phyloP scores from a whole-genome alignment of 2,888 invertebrate species.

The Arenicola marina region DNA sequence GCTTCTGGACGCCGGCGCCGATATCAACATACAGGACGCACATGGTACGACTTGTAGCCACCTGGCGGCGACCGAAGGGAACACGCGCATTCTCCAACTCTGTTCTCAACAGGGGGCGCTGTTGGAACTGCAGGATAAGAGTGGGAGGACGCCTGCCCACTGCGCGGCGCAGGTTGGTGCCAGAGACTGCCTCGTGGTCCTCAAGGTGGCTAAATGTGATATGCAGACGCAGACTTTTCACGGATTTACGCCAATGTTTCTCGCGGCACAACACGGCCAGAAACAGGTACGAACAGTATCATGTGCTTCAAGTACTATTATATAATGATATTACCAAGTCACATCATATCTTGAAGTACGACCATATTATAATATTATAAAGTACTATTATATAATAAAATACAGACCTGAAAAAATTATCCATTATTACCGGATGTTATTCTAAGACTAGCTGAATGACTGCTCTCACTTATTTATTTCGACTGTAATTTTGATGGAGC shows the following conservation, averaged over 20 bases:
- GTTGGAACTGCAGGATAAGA: constrained; percentile 15
- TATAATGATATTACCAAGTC: too few relatives aligned
- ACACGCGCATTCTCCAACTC: constrained; percentile 16
- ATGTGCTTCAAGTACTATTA: too few relatives aligned
- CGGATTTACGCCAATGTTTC: constrained; percentile 27
- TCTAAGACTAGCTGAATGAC: too few relatives aligned
- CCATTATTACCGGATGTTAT: too few relatives aligned
- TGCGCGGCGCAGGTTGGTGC: constrained; percentile 24
- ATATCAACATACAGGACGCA: constrained; percentile 22
- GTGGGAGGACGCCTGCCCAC: constrained; percentile 25
- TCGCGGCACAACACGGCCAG: constrained; percentile 31
- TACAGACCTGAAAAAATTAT: too few relatives aligned
- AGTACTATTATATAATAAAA: too few relatives aligned
- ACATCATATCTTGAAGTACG: too few relatives aligned
- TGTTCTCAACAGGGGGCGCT: constrained; percentile 12
- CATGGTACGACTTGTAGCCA: constrained; percentile 19
- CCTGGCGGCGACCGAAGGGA: constrained; percentile 12
- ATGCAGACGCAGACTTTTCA: constrained; percentile 25
- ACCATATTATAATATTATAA: too few relatives aligned
- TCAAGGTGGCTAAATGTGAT: constrained; percentile 20
- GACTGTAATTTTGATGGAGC: too few relatives aligned
- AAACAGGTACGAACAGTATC: too few relatives aligned
- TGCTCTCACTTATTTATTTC: too few relatives aligned
- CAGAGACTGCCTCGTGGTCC: constrained; percentile 23
- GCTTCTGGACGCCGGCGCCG: constrained; percentile 15